phyloP scores from a whole-genome alignment of 2,888 invertebrate genomes.

The Pilophorus perplexus region DNA sequence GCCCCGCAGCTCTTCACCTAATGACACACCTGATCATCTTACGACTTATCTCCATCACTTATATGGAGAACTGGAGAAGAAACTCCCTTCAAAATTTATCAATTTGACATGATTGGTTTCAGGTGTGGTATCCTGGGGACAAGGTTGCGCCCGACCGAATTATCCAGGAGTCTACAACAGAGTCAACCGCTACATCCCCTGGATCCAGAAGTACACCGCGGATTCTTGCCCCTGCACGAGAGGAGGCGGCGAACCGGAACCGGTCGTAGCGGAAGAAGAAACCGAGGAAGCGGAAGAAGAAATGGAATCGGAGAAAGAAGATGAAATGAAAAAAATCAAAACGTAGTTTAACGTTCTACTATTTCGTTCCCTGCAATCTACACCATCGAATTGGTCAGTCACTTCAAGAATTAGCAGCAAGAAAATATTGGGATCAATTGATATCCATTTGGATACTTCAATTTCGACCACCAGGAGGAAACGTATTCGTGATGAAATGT shows the following conservation, averaged over 20 bases:
- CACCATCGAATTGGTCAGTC: background rate
- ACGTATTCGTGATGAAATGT: no score
- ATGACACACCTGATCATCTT: no score
- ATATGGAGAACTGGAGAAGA: background rate
- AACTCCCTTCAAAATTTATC: background rate
- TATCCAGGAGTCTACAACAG: slow-evolving; percentile 62
- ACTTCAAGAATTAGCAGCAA: background rate
- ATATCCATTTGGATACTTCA: no score
- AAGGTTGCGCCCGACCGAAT: slow-evolving; percentile 62
- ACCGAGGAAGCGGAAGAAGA: background rate
- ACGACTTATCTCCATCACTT: no score
- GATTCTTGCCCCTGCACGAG: slow-evolving; percentile 74
- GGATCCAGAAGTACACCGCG: slow-evolving; percentile 73
- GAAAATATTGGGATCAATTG: background rate
- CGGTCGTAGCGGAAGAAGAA: slow-evolving; percentile 5
- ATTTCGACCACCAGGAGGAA: no score
- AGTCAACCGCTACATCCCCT: slow-evolving; percentile 59
- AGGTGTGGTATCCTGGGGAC: slow-evolving; percentile 78
- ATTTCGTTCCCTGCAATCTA: background rate
- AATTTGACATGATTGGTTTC: background rate
- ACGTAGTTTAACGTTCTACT: background rate
- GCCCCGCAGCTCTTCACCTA: no score
- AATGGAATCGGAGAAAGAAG: slow-evolving; percentile 2
- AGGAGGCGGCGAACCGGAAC: background rate
- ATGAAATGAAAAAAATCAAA: background rate